Evolutionary conservation across 2,888 invertebrate genomes (phyloP), one percentile per base, ranked within the genome.

Genomic region (Apamea sordens): DNA sequence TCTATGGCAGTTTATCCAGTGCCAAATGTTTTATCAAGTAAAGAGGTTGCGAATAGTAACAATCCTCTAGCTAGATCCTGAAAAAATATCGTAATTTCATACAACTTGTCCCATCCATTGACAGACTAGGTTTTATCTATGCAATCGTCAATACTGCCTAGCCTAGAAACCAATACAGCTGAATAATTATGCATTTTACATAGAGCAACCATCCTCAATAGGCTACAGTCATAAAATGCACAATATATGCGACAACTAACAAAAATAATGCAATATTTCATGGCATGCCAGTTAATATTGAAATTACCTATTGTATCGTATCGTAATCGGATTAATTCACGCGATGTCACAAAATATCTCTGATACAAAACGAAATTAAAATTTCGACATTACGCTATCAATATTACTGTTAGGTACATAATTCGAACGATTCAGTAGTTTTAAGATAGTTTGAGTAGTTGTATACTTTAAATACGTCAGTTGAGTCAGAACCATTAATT

Each of bases 211-310:
- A 63, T 50, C 63, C 56, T 63, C 18, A 69, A 72, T 72, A 68
- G 0, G 15, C 59, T 53, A 24, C 28, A 32, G 6, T 21, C 64
- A 64, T 68, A 80, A 81, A 75, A 11, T 64, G n/a, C 50, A 53
- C 18, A 44, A 32, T 67, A 3, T 63, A 56, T 18, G 56, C 56
- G 61, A 71, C 53, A 67, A n/a, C 13, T 36, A 65, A 53, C 36
- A 77, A 41, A 73, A 81, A 79, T 61, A 78, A 76, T 32, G 63
- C 61, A 56, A 73, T 76, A 64, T 61, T 72, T 77, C 72, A 85
- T 77, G 74, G 15, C 36, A 36, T 36, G 36, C 1, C 56, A 76
- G 32, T 63, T 65, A 78, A 59, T n/a, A 73, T n/a, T 61, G 13
- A 53, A 69, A 65, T 65, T 21, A 73, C 47, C 18, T 36, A 24